Conservation (phyloP, 1,140 invertebrate species). For the Dufourea novaeangliae region DNA sequence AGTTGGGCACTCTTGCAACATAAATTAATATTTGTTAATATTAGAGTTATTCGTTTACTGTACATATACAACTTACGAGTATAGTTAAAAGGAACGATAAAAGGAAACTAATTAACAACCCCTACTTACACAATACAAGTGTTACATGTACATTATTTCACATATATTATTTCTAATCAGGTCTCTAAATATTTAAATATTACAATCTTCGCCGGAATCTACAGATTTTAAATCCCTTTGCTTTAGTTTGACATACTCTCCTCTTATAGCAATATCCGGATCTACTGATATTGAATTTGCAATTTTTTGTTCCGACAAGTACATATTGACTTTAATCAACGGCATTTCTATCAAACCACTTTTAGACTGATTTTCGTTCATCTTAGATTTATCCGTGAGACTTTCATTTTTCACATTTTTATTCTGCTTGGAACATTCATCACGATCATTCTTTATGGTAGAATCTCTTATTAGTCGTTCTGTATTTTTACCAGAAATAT, state of each 20-base stretch:
- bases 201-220: conserved; percentile 47
- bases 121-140: background rate
- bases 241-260: conserved; percentile 64
- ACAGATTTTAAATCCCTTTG: conserved; percentile 73
- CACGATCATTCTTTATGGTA: background rate
- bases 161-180: conserved; percentile 29
- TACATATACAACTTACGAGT: background rate
- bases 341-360: conserved; percentile 10
- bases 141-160: conserved; percentile 32
- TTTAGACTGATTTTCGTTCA: conserved; percentile 4
- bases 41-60: background rate
- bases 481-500: conserved; percentile 26
- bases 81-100: background rate
- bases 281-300: conserved; percentile 59
- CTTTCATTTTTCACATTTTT: conserved; percentile 10
- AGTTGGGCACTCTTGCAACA: background rate
- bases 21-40: conserved; percentile 7
- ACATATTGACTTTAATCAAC: conserved; percentile 71
- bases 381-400: background rate
- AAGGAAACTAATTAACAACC: background rate
- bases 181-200: conserved; percentile 45
- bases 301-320: conserved; percentile 68
- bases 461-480: conserved; percentile 31
- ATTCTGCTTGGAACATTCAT: conserved; percentile 55
- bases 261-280: conserved; percentile 38